These are phyloP conservation scores for Cryptocheilus praepositus DNA, from an alignment of 2,888 invertebrate species.

Conservation along the genomic window DNA sequence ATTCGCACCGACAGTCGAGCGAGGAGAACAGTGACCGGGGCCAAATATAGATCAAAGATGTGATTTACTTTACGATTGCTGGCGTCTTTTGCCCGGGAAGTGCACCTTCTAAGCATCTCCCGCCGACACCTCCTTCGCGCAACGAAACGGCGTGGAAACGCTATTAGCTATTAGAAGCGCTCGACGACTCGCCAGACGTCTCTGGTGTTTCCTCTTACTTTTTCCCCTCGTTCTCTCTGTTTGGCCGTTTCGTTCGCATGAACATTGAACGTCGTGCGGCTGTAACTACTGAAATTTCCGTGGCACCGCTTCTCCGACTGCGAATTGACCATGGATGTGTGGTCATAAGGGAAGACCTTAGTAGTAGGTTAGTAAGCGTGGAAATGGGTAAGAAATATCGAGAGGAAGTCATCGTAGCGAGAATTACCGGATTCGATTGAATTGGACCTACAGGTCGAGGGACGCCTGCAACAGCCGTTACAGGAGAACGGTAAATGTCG, in stretches of 20 bases:
- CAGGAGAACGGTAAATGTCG: not conserved
- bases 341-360: too few species aligned
- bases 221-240: conserved; percentile 18
- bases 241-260: conserved; percentile 25
- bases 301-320: too few species aligned
- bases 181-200: conserved; percentile 29
- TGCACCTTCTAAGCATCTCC: conserved; percentile 32
- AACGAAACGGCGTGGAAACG: conserved; percentile 53
- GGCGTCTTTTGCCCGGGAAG: conserved; percentile 28
- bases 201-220: conserved; percentile 14
- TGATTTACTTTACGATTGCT: conserved; percentile 69
- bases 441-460: too few species aligned
- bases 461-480: too few species aligned
- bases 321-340: too few species aligned
- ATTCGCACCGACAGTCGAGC: conserved; percentile 6
- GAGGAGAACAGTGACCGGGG: conserved; percentile 22
- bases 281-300: too few species aligned
- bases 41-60: conserved; percentile 72
- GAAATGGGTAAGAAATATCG: too few species aligned
- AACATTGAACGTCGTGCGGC: conserved; percentile 15
- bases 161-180: conserved; percentile 62
- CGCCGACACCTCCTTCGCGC: conserved; percentile 24
- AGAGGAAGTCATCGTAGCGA: too few species aligned
- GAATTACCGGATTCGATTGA: too few species aligned
- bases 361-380: too few species aligned